Evolutionary conservation across 2,113 vertebrate genomes (phyloP).

Genomic region (Ivindomyrus marchei): DNA sequence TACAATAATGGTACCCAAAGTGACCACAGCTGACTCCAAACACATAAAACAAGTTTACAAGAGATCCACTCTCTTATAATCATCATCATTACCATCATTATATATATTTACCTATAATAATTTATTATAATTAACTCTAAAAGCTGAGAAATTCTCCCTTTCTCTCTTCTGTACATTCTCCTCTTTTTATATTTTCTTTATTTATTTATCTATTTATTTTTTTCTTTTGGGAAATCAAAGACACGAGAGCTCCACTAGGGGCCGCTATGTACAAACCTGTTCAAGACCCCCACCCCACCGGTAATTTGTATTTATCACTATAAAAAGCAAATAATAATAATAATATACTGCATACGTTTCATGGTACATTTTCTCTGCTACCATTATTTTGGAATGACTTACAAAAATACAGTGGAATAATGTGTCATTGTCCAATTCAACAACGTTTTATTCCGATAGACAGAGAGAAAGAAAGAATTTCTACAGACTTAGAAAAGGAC

Average conservation of each 20-base stretch:
- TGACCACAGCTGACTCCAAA: conserved; percentile 53
- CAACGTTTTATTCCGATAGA: conserved; percentile 21
- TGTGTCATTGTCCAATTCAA: neutral
- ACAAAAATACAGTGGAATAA: conserved; percentile 4
- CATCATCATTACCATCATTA: conserved; percentile 45
- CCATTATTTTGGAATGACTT: neutral
- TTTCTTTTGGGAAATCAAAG: conserved; percentile 3
- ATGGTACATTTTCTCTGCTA: neutral
- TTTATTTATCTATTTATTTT: conserved; percentile 16
- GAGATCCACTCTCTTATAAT: conserved; percentile 34
- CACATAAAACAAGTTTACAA: conserved; percentile 59
- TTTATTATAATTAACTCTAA: conserved; percentile 48
- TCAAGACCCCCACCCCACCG: neutral
- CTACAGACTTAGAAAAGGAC: conserved; percentile 42
- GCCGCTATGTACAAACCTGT: neutral
- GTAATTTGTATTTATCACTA: neutral
- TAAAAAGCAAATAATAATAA: neutral
- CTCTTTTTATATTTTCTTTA: neutral
- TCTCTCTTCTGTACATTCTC: conserved; percentile 22
- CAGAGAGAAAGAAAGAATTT: conserved; percentile 52
- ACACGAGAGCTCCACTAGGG: neutral
- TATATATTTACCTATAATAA: conserved; percentile 51
- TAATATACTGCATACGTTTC: neutral
- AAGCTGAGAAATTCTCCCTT: conserved; percentile 48
- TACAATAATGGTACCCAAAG: conserved; percentile 44